Percentiles rank a stretch among this genome's conserved stretches.
These are phyloP conservation scores for Teleogryllus oceanicus DNA, from an alignment of 2,888 invertebrate genomes.

Conservation along the genomic window DNA sequence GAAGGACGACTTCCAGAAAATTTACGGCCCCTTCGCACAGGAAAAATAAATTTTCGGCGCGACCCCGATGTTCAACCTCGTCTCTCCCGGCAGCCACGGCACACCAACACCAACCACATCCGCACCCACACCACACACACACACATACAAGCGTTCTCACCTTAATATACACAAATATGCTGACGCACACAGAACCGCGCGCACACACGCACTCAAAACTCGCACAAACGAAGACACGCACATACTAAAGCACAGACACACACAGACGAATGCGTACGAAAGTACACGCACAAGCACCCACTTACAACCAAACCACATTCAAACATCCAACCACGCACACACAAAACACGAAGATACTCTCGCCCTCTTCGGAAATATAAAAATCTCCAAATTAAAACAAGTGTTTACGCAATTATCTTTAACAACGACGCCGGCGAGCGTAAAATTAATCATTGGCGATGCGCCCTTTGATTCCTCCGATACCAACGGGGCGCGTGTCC, in stretches of 20 bases:
- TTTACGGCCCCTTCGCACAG: not conserved
- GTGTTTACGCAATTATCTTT: conserved; percentile 10
- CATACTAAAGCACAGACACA: no score
- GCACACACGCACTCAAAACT: not conserved
- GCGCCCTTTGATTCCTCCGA: conserved; percentile 6
- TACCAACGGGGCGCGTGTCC: not conserved
- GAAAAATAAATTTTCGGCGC: not conserved
- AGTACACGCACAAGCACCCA: no score
- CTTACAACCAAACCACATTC: no score
- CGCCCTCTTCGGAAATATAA: not conserved
- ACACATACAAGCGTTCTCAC: no score
- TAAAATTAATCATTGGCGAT: not conserved
- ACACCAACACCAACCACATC: no score
- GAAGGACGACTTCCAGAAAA: not conserved
- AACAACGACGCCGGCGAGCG: not conserved
- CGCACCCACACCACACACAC: not conserved
- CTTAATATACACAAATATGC: no score
- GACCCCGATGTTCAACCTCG: no score
- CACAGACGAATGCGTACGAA: no score
- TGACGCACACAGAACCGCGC: not conserved
- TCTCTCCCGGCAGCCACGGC: no score
- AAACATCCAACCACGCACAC: not conserved
- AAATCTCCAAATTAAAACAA: not conserved
- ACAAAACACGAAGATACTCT: not conserved
- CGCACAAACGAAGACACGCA: not conserved